A percentile compares a stretch with the other conserved stretches of the same genome.
phyloP scores from a whole-genome alignment of 2,888 invertebrate genomes.

The Eupithecia dodoneata region DNA sequence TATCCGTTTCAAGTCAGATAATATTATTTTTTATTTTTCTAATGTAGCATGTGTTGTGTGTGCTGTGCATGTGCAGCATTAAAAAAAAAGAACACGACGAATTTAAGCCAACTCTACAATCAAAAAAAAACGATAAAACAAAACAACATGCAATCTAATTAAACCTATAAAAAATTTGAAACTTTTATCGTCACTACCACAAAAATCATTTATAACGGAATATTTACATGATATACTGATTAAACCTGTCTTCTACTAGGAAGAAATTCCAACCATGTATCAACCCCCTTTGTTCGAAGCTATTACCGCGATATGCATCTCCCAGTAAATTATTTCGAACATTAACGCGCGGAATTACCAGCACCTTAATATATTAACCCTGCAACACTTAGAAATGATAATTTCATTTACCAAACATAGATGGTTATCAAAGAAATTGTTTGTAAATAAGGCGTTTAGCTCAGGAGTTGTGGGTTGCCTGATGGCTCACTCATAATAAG shows the following conservation, averaged over 20 bases:
- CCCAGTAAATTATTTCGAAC: constrained; percentile 68
- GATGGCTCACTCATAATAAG: neutral
- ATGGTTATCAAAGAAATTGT: constrained; percentile 61
- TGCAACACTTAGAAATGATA: constrained; percentile 67
- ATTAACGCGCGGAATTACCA: constrained; percentile 69
- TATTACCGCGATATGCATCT: constrained; percentile 70
- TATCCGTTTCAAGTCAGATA: too few species aligned
- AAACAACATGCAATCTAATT: neutral
- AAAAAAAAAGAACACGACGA: too few species aligned
- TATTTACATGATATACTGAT: too few species aligned
- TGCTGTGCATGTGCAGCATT: too few species aligned
- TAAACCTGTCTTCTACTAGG: neutral
- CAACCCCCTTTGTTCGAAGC: constrained; percentile 55
- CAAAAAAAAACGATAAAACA: neutral
- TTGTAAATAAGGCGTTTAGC: constrained; percentile 44
- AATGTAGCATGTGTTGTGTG: too few species aligned
- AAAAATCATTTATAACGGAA: too few species aligned
- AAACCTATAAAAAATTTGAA: too few species aligned
- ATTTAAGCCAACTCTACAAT: too few species aligned
- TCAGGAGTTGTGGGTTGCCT: neutral
- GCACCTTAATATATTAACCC: constrained; percentile 64
- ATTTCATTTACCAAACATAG: constrained; percentile 70
- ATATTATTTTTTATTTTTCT: too few species aligned
- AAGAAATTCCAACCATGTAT: constrained; percentile 6
- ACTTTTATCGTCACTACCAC: too few species aligned